Evolutionary conservation across 1,140 invertebrate genomes (phyloP).

Genomic region (Lanistes nyassanus): DNA sequence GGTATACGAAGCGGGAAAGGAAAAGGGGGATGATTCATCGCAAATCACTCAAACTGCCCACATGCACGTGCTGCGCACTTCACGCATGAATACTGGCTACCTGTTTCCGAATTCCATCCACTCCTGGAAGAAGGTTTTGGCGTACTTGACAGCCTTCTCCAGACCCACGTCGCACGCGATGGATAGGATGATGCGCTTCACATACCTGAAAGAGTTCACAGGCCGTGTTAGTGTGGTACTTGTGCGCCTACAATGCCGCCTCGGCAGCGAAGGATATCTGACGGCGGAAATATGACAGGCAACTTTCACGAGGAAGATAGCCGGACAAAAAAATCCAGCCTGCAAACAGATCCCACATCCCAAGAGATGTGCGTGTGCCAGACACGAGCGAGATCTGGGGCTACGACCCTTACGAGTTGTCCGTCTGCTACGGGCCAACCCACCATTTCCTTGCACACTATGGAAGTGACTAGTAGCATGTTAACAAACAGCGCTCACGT

Average conservation of each 20-base stretch:
- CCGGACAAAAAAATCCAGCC: neutral
- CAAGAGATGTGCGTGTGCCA: too few species aligned
- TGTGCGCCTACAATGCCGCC: neutral
- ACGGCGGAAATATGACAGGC: neutral
- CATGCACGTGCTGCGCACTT: neutral
- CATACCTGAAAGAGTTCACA: constrained; percentile 41
- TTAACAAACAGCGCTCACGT: too few species aligned
- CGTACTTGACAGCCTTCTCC: constrained; percentile 50
- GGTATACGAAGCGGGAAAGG: too few species aligned
- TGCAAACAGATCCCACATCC: too few species aligned
- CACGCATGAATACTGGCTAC: constrained; percentile 22
- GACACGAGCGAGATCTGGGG: too few species aligned
- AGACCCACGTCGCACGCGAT: constrained; percentile 59
- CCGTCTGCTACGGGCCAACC: too few species aligned
- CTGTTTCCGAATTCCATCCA: constrained; percentile 56
- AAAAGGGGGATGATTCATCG: neutral
- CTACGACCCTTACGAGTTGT: too few species aligned
- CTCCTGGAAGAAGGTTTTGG: constrained; percentile 47
- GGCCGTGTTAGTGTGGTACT: too few species aligned
- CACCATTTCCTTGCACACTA: too few species aligned
- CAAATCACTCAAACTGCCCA: neutral
- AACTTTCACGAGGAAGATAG: neutral
- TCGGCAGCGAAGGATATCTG: too few species aligned
- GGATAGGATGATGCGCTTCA: constrained; percentile 49
- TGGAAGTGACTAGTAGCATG: too few species aligned